Evolutionary conservation across 2,888 invertebrate genomes (phyloP).

Genomic region (Hedya salicella): DNA sequence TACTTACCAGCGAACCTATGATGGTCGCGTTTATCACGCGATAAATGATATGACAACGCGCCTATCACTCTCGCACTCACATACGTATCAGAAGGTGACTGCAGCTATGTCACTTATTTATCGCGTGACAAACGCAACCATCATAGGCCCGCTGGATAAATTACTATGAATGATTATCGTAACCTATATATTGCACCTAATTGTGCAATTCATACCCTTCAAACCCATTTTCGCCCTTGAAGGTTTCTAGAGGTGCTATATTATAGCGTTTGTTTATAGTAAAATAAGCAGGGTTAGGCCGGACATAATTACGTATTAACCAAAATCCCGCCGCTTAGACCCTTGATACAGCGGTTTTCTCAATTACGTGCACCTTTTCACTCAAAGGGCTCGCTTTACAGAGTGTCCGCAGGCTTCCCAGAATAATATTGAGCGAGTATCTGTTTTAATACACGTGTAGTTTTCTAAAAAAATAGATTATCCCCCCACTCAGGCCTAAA

Average conservation of each 20-base stretch:
- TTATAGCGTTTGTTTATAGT: background rate
- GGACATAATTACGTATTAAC: constrained; percentile 13
- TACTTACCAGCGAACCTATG: no score
- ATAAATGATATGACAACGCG: no score
- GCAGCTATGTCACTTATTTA: no score
- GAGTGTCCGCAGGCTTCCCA: constrained; percentile 5
- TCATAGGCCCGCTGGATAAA: no score
- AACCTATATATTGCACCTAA: no score
- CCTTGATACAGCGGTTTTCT: constrained; percentile 13
- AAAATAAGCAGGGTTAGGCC: background rate
- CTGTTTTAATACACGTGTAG: constrained; percentile 41
- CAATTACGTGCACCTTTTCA: constrained; percentile 22
- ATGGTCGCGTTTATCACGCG: no score
- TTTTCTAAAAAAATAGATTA: constrained; percentile 47
- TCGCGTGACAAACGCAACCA: no score
- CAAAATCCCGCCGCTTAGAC: background rate
- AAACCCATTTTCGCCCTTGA: no score
- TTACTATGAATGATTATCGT: no score
- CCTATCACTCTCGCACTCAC: no score
- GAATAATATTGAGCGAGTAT: constrained; percentile 21
- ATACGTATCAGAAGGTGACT: no score
- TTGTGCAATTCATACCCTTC: no score
- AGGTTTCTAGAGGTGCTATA: background rate
- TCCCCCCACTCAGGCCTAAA: constrained; percentile 48
- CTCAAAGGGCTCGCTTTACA: constrained; percentile 1